Evolutionary conservation across 2,888 invertebrate genomes (phyloP), one percentile per base, ranked within the genome.

Genomic region (Nasonia oneida): DNA sequence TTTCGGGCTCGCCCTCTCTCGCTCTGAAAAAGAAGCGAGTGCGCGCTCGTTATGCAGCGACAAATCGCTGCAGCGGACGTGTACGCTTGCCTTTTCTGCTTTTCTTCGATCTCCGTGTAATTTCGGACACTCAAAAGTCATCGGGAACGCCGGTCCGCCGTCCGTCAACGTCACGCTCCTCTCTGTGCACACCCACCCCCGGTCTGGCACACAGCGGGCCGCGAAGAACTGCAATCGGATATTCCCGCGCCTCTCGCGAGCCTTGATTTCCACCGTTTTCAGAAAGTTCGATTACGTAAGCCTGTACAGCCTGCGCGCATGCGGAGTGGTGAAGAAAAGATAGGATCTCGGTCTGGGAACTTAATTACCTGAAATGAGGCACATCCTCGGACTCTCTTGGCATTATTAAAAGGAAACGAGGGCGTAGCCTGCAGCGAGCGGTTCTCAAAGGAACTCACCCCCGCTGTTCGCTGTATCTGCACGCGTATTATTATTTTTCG

Each of bases 101-200:
- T 8, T 8, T 29, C 29, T 29, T 50, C 79, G 37, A 29, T 29
- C 33, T 57, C 50, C 67, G 23, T 83, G 23, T 86, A 76, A 86
- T 92, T 91, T 90, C 88, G 89, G 89, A 89, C 90, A 92, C 91
- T 91, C 90, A 90, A 91, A 85, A 91, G 92, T 92, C 91, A 92
- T 92, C 91, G 90, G 90, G 91, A 91, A 92, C 89, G 92, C 91
- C 92, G 89, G 90, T 91, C 89, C 88, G 88, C 90, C 89, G 92
- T 92, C 92, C 91, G 91, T 92, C 92, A 92, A 91, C 88, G 92
- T 92, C 92, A 90, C 88, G 87, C 76, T 75, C 81, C 87, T 83
- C 23, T 47, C 47, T 14, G 87, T 29, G 29, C 29, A 29, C 1
- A 29, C 1, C 1, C 29, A 88, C 88, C 88, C 88, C 70, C 86